Evolutionary conservation across 1,140 invertebrate genomes (phyloP).

Genomic region (Saccostrea cuccullata): DNA sequence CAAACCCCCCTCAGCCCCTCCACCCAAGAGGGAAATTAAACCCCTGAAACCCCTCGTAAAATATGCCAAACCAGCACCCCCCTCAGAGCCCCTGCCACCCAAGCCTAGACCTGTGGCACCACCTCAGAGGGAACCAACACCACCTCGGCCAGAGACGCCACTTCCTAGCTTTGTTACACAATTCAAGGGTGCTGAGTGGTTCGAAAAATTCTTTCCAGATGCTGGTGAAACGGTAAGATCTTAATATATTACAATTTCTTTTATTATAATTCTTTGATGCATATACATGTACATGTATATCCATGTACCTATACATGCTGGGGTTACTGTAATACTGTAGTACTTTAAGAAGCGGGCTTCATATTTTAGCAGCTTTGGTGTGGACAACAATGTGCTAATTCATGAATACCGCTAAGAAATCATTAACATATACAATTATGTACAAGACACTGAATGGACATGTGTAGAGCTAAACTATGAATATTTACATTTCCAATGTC

Average conservation of each 20-base stretch:
- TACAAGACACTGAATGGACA: no score
- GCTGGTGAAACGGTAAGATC: conserved; percentile 71
- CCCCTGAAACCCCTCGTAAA: conserved; percentile 64
- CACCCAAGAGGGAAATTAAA: conserved; percentile 58
- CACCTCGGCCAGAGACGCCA: conserved; percentile 68
- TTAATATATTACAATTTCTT: no score
- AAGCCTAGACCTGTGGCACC: conserved; percentile 51
- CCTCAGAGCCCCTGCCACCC: conserved; percentile 49
- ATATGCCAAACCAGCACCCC: conserved; percentile 53
- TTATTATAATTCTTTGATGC: background rate
- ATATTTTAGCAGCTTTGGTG: no score
- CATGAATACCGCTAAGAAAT: no score
- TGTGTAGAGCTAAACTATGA: no score
- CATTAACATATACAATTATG: no score
- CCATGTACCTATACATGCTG: background rate
- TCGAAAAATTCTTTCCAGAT: conserved; percentile 76
- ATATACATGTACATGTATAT: background rate
- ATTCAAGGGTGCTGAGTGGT: conserved; percentile 76
- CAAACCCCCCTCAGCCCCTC: conserved; percentile 46
- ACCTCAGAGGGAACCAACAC: conserved; percentile 56
- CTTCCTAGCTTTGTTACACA: conserved; percentile 75
- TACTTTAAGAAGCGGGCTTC: no score
- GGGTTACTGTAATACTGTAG: no score
- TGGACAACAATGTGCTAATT: no score
- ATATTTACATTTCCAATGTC: no score